These are phyloP conservation scores for Sitobion miscanthi DNA, from an alignment of 1,140 invertebrate genomes.

Conservation along the genomic window DNA sequence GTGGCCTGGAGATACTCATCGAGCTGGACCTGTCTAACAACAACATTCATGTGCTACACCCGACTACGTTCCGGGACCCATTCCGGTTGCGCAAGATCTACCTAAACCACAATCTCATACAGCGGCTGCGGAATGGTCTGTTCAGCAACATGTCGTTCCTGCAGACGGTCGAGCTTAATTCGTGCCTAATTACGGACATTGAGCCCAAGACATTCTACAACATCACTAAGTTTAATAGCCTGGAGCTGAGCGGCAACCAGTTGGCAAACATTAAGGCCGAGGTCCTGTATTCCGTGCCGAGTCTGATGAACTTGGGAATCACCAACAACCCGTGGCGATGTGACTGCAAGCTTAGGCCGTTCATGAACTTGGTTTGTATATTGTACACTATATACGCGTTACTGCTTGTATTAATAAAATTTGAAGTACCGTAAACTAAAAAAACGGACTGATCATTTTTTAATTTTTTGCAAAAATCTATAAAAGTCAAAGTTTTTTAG, in stretches of 20 bases:
- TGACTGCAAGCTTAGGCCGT: constrained; percentile 80
- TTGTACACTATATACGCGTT: not conserved
- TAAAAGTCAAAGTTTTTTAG: not conserved
- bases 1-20: constrained; percentile 79
- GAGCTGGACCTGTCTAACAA: constrained; percentile 86
- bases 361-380: constrained; percentile 71
- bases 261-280: constrained; percentile 66
- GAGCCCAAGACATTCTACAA: constrained; percentile 75
- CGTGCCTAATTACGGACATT: constrained; percentile 76
- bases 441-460: not conserved
- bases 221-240: constrained; percentile 70
- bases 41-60: constrained; percentile 60
- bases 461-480: not conserved
- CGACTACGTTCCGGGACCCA: constrained; percentile 74
- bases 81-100: constrained; percentile 73
- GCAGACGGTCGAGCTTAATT: constrained; percentile 76
- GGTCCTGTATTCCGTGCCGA: constrained; percentile 66
- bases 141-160: constrained; percentile 78
- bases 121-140: constrained; percentile 73
- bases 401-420: not conserved
- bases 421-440: not conserved
- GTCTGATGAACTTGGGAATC: constrained; percentile 71
- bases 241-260: constrained; percentile 77
- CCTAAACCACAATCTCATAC: constrained; percentile 76
- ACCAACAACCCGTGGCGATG: constrained; percentile 87